A percentile compares a stretch with the other conserved stretches of the same genome.
These are phyloP conservation scores for Hippopotamus amphibius DNA, from an alignment of 2,113 vertebrate genomes.

Conservation along the genomic window DNA sequence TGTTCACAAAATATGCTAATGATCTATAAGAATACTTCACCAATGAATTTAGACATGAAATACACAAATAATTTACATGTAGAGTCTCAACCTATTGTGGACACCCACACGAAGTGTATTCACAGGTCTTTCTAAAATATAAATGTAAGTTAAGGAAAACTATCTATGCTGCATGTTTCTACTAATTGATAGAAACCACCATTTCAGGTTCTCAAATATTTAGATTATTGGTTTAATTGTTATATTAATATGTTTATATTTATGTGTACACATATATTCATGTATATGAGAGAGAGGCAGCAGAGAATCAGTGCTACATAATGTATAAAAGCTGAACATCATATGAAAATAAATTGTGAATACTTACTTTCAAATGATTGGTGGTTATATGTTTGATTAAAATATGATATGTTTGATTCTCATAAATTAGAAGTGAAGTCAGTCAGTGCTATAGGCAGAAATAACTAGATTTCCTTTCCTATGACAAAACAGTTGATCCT, in stretches of 20 bases:
- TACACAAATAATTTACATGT: not conserved
- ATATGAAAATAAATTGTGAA: not conserved
- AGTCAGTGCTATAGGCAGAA: too few species aligned
- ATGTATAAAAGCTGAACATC: not conserved
- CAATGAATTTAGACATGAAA: not conserved
- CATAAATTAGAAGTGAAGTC: not conserved
- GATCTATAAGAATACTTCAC: not conserved
- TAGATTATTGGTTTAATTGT: not conserved
- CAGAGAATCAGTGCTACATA: not conserved
- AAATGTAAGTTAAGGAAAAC: not conserved
- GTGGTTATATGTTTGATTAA: not conserved
- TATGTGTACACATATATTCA: not conserved
- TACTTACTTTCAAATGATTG: slow-evolving; percentile 15
- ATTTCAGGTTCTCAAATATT: not conserved
- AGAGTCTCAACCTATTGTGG: not conserved
- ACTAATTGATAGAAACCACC: not conserved
- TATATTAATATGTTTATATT: not conserved
- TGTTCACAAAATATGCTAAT: not conserved
- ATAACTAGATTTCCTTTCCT: not conserved
- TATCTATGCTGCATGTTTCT: not conserved
- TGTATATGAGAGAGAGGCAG: not conserved
- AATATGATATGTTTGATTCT: not conserved
- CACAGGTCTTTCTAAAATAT: not conserved
- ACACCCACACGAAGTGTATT: not conserved
- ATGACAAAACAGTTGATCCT: not conserved